Conservation (phyloP, 2,113 vertebrate genomes). For the Urocolius indicus region DNA sequence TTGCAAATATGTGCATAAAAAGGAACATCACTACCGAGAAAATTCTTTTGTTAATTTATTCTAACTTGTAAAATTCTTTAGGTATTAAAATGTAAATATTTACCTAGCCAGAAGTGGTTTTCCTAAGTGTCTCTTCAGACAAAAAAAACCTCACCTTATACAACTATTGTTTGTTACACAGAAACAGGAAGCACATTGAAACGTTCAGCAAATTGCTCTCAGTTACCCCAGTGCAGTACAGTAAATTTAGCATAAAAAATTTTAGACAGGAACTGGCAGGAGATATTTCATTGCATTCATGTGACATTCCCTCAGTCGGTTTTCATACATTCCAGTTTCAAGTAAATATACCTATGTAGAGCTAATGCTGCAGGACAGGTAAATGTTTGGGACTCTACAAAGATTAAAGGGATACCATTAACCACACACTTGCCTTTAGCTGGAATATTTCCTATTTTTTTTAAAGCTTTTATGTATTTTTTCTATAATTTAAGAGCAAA, state of each 20-base stretch:
- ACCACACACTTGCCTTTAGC: slow-evolving; percentile 51
- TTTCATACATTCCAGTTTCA: slow-evolving; percentile 39
- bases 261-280: background rate
- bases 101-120: slow-evolving; percentile 43
- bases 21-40: slow-evolving; percentile 6
- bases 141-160: background rate
- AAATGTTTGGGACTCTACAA: slow-evolving; percentile 27
- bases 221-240: background rate
- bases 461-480: background rate
- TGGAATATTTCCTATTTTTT: slow-evolving; percentile 36
- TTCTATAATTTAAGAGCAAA: slow-evolving; percentile 36
- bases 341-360: slow-evolving; percentile 37
- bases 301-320: slow-evolving; percentile 20
- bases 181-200: background rate
- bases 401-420: slow-evolving; percentile 45
- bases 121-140: slow-evolving; percentile 14
- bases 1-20: slow-evolving; percentile 65
- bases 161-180: background rate
- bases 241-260: background rate
- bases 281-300: slow-evolving; percentile 34
- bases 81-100: slow-evolving; percentile 59
- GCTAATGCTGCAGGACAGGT: background rate
- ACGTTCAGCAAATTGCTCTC: background rate
- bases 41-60: slow-evolving; percentile 51
- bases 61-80: slow-evolving; percentile 29